Evolutionary conservation across 2,113 vertebrate species (phyloP).

Genomic region (Albula goreensis): DNA sequence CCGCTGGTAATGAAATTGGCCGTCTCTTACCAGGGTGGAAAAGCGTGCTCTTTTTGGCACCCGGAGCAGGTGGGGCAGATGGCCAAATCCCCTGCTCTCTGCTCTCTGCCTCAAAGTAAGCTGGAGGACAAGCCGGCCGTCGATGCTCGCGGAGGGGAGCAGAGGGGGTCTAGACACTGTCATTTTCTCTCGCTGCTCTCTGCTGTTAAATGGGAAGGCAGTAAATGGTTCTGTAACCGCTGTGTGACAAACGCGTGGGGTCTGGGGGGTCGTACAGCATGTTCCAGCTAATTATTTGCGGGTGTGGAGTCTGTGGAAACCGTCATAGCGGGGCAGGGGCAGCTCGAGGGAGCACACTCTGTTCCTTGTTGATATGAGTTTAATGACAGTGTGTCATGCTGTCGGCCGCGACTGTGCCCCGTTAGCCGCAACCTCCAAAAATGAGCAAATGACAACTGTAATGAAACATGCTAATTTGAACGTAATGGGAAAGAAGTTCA

Average conservation of each 20-base stretch:
- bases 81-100: not conserved
- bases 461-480: too few relatives aligned
- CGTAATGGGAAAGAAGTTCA: too few relatives aligned
- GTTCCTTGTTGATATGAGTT: not conserved
- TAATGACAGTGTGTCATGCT: not conserved
- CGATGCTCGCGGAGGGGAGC: not conserved
- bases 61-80: slow-evolving; percentile 5
- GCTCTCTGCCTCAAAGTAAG: not conserved
- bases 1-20: not conserved
- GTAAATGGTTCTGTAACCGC: not conserved
- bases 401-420: too few relatives aligned
- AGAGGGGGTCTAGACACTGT: not conserved
- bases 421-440: not conserved
- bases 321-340: too few relatives aligned
- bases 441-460: not conserved
- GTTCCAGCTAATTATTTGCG: not conserved
- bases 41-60: not conserved
- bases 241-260: not conserved
- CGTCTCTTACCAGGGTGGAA: not conserved
- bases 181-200: not conserved
- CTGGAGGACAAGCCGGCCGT: not conserved
- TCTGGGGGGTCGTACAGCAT: too few relatives aligned
- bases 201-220: not conserved
- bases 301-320: not conserved
- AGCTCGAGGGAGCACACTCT: not conserved